Conservation (phyloP, 2,888 invertebrate species). For the Alitta virens region DNA sequence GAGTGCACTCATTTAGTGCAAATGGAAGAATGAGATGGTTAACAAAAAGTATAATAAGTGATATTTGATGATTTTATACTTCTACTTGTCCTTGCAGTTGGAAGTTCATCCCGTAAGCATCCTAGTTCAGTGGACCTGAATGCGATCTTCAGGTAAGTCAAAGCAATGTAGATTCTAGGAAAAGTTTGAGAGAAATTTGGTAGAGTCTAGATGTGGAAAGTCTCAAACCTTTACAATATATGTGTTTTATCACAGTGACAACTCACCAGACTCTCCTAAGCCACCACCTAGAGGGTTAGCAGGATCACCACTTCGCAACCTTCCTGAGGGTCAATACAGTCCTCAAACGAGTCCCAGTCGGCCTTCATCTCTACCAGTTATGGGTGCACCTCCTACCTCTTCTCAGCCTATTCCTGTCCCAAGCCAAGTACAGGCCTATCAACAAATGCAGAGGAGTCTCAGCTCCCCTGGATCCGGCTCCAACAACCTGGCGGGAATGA, state of each 20-base stretch:
- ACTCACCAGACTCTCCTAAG: constrained; percentile 13
- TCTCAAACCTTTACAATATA: too few species aligned
- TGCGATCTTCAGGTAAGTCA: constrained; percentile 24
- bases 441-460: constrained; percentile 54
- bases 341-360: constrained; percentile 20
- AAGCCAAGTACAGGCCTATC: constrained; percentile 63
- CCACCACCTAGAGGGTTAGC: background rate
- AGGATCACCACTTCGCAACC: background rate
- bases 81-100: too few species aligned
- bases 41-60: too few species aligned
- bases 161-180: too few species aligned
- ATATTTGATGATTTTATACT: too few species aligned
- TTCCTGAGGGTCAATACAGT: background rate
- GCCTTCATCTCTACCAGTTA: constrained; percentile 38
- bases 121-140: constrained; percentile 24
- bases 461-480: constrained; percentile 26
- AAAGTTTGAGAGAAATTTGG: too few species aligned
- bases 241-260: too few species aligned
- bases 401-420: constrained; percentile 77
- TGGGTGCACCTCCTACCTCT: constrained; percentile 46
- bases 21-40: too few species aligned
- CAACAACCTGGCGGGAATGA: too few species aligned
- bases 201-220: too few species aligned
- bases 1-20: background rate
- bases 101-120: background rate